Base-by-base conservation (phyloP, 2,888 invertebrate genomes). In the Steinernema hermaphroditum region DNA sequence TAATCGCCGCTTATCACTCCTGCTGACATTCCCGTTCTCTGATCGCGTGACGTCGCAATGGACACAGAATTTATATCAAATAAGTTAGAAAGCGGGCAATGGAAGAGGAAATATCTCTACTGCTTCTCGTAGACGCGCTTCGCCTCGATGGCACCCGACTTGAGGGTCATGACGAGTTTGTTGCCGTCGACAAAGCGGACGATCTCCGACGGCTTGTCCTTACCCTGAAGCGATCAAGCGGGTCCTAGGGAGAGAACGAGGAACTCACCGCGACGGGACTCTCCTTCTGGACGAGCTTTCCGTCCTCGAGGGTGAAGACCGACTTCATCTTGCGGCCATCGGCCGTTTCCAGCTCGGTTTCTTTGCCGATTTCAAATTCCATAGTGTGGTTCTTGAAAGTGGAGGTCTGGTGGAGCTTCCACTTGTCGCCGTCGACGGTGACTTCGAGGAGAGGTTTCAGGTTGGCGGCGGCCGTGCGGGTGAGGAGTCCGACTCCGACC, bases 391-490 rank as follows among this genome's bases (percentile, higher is more conserved):
- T 72, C 49, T 81, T 82, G 79, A 81, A 81, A 14, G 82, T 81
- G 6, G 81, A 81, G 54, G 76, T 72, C 70, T 79, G 79, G 73
- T 75, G 74, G 27, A 74, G 74, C 29, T 76, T 73, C 78, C 78
- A 79, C 50, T 74, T 74, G 74, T 79, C 74, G 62, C 81, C 81
- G 69, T 77, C 70, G 16, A 75, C 16, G 62, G 62, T 62, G 4
- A 62, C 62, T n/a, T 80, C 78, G 70, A 81, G 75, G 50, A 78
- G 76, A 69, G 79, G 79, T 69, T 81, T 82, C 72, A 82, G 70
- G 73, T 76, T 79, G 72, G 80, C 80, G 46, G 82, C 82, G 22
- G 81, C 81, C 75, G 79, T 82, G 37, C 82, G 75, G 32, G 80
- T 80, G 71, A 82, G 68, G 32, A 82, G 74, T 69, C 79, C 80